Percentiles rank a stretch among this genome's conserved stretches.
These are phyloP conservation scores for Hyperopisus bebe DNA, from an alignment of 2,113 vertebrate species.

Conservation along the genomic window DNA sequence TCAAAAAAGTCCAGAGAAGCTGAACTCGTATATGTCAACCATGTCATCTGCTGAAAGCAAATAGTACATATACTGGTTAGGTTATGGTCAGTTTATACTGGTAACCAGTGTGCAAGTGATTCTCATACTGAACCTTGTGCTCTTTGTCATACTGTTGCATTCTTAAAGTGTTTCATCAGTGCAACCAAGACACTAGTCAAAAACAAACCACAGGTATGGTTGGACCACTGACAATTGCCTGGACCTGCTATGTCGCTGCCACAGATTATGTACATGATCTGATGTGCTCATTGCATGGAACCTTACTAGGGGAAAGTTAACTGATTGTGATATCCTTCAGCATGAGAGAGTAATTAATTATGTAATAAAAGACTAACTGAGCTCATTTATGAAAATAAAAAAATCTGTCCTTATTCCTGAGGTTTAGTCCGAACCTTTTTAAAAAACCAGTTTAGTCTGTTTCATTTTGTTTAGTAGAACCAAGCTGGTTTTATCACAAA, in stretches of 20 bases:
- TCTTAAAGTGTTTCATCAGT: constrained; percentile 39
- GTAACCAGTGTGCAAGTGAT: neutral
- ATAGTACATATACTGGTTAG: neutral
- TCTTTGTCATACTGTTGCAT: constrained; percentile 45
- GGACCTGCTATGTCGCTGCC: neutral
- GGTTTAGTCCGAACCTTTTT: neutral
- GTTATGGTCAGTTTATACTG: neutral
- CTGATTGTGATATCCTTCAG: constrained; percentile 15
- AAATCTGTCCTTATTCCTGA: neutral
- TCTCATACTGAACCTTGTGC: constrained; percentile 24
- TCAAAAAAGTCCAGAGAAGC: constrained; percentile 24
- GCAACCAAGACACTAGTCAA: constrained; percentile 20
- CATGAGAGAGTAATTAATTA: neutral
- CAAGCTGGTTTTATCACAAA: neutral
- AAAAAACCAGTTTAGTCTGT: neutral
- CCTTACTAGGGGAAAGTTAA: neutral
- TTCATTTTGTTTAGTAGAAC: constrained; percentile 9
- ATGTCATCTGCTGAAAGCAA: neutral
- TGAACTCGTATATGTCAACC: constrained; percentile 17
- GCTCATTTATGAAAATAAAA: constrained; percentile 1
- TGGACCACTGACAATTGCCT: neutral
- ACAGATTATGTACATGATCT: neutral
- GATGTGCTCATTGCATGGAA: neutral
- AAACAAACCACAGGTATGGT: neutral
- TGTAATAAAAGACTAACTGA: neutral